Conservation (phyloP, 2,797 vertebrate species). For the Enteromius treurensis region DNA sequence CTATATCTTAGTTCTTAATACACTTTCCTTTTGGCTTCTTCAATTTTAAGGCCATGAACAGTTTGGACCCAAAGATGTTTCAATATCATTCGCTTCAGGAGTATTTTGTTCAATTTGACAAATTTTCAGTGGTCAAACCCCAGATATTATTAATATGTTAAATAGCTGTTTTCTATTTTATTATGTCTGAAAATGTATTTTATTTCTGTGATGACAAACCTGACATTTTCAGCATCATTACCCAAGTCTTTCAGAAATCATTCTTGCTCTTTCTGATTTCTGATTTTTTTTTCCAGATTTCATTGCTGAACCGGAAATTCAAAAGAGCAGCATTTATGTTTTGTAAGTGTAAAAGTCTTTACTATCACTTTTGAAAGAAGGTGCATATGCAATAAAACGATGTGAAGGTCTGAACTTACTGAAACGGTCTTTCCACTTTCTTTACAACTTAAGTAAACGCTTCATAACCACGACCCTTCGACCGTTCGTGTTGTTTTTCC, state of each 20-base stretch:
- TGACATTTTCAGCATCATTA: not conserved
- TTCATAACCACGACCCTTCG: conserved; percentile 19
- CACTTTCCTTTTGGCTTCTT: not conserved
- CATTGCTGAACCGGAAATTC: not conserved
- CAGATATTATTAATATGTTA: not conserved
- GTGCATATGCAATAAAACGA: not conserved
- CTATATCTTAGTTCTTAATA: not conserved
- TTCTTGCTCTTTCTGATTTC: not conserved
- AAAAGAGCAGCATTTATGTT: not conserved
- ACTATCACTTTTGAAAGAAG: not conserved
- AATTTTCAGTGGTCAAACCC: not conserved
- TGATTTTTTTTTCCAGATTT: not conserved
- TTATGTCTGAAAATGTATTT: not conserved
- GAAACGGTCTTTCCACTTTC: not conserved
- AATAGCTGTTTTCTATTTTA: not conserved
- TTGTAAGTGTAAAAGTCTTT: too few species aligned
- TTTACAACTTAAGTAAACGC: not conserved
- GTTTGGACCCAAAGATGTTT: not conserved
- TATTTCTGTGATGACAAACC: not conserved
- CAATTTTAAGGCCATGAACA: not conserved
- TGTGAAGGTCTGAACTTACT: not conserved
- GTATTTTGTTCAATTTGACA: not conserved
- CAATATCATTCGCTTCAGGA: not conserved
- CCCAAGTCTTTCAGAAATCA: not conserved
- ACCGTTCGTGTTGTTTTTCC: not conserved